phyloP scores from a whole-genome alignment of 1,140 invertebrate genomes.

The Adelges cooleyi region DNA sequence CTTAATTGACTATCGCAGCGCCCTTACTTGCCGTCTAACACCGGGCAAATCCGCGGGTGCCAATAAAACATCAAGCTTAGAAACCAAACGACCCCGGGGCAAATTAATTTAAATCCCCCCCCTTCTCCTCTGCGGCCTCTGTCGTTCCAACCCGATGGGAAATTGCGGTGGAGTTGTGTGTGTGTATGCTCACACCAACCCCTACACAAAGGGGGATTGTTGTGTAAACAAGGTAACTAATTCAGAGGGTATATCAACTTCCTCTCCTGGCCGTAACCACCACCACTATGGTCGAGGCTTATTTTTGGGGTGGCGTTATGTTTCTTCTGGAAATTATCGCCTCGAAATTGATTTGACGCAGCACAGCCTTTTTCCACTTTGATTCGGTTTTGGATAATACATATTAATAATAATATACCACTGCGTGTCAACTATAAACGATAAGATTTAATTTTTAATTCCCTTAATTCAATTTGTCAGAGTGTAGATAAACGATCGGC shows the following conservation, averaged over 20 bases:
- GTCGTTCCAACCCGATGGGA: not conserved
- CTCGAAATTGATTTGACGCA: not conserved
- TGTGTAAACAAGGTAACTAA: constrained; percentile 25
- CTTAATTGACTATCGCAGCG: too few relatives aligned
- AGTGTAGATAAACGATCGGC: too few relatives aligned
- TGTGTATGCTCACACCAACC: not conserved
- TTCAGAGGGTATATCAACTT: not conserved
- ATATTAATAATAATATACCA: too few relatives aligned
- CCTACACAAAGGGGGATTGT: constrained; percentile 21
- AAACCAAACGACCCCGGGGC: constrained; percentile 23
- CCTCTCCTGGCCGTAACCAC: not conserved
- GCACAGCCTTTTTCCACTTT: too few relatives aligned
- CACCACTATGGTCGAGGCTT: too few relatives aligned
- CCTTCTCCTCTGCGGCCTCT: not conserved
- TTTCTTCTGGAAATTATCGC: constrained; percentile 7
- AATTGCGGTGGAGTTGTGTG: not conserved
- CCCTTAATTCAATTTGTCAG: too few relatives aligned
- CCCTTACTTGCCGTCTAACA: not conserved
- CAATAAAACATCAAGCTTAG: constrained; percentile 20
- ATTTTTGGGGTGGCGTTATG: too few relatives aligned
- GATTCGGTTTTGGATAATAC: too few relatives aligned
- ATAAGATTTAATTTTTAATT: too few relatives aligned
- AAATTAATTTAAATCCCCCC: constrained; percentile 24
- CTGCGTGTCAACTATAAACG: too few relatives aligned
- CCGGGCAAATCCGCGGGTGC: constrained; percentile 7